Percentiles rank a stretch among this genome's conserved stretches.
Evolutionary conservation across 2,797 vertebrate genomes (phyloP).

Genomic region (Mus minutoides): DNA sequence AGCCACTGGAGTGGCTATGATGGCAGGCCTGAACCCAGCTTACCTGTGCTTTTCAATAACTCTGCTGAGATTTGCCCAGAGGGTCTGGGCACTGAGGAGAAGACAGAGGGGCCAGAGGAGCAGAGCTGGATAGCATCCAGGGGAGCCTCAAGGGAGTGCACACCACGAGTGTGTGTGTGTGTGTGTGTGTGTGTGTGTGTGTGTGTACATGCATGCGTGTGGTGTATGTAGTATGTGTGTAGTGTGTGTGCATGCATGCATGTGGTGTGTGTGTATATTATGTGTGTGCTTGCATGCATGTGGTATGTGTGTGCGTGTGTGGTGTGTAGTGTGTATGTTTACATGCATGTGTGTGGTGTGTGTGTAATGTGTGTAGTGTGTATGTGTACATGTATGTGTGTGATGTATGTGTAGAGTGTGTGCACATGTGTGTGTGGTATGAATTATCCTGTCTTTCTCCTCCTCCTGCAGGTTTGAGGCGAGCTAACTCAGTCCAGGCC

Average conservation of each 20-base stretch:
- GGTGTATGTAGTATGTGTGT: rapidly evolving
- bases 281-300: too few relatives aligned
- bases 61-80: too few relatives aligned
- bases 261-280: rapidly evolving
- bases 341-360: rapidly evolving
- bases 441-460: background rate
- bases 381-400: rapidly evolving
- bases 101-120: too few relatives aligned
- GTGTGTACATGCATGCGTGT: rapidly evolving
- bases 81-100: background rate
- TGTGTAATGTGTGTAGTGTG: too few relatives aligned
- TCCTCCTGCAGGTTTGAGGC: conserved; percentile 85
- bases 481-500: conserved; percentile 86
- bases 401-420: too few relatives aligned
- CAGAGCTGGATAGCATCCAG: background rate
- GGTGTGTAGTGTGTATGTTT: rapidly evolving
- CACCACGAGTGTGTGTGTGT: rapidly evolving
- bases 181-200: rapidly evolving
- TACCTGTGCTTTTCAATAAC: background rate
- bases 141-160: background rate
- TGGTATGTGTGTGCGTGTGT: rapidly evolving
- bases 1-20: background rate
- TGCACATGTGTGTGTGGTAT: background rate
- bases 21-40: background rate
- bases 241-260: too few relatives aligned